Base-by-base conservation (phyloP, 2,113 vertebrate species). In the Geothlypis trichas region DNA sequence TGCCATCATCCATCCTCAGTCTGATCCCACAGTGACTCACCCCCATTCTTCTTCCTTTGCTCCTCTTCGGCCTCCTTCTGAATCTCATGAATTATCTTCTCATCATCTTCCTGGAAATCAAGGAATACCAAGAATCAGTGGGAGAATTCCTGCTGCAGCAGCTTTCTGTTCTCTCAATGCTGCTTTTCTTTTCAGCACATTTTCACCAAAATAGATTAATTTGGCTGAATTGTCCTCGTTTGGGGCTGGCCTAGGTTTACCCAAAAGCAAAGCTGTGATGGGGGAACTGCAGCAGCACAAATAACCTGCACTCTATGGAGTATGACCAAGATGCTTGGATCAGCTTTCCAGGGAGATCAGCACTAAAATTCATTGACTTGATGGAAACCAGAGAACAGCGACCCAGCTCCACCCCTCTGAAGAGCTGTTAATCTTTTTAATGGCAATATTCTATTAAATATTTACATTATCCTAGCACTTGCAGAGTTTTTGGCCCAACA, bases 71-170 rank as follows among this genome's bases (percentile, higher is more conserved):
- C 99, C 54, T 99, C 98, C 83, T 98, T 99, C 97, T 99, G 99
- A 96, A 99, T 99, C 84, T 99, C 99, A 94, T 99, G 98, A 68
- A 99, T 99, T 67, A 99, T 98, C 88, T 99, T 98, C 97, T 99
- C 99, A 1, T 99, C 99, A 10, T 99, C 99, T 97, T 99, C 98
- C 99, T 98, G 49, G 33, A 88, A 96, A 97, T 10, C 83, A 90
- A 67, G 65, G 78, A 76, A 93, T 6, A 55, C 3, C 65, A 77
- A 41, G 54, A 72, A 59, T 59, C 62, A 84, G 51, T 12, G 52
- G 78, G 76, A 18, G 20, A 47, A 68, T 9, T 71, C 35, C 76
- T 72, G 31, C 59, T 49, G 49, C 68, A 74, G 69, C 77, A 84
- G 30, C 54, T 24, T 66, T 52, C 82, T 19, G 1, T 31, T 65